Conservation (phyloP, 2,797 vertebrate species). For the Tachyglossus aculeatus region DNA sequence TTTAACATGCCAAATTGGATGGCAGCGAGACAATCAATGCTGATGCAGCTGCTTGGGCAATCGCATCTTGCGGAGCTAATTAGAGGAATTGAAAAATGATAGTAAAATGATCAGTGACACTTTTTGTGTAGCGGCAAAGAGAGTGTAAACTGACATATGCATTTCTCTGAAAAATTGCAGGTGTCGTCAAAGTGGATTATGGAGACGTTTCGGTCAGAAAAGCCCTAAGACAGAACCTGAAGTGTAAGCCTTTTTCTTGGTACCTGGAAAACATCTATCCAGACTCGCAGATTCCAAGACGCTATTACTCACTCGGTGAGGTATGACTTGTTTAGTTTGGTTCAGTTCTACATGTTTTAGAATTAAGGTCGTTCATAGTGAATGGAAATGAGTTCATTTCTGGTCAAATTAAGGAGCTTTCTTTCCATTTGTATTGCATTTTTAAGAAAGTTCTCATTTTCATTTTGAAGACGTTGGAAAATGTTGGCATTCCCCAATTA, state of each 20-base stretch:
- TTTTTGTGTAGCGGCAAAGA: not conserved
- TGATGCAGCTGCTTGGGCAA: not conserved
- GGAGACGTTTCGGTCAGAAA: constrained; percentile 92
- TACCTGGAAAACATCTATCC: constrained; percentile 97
- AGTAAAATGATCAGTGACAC: not conserved
- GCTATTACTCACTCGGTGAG: constrained; percentile 98
- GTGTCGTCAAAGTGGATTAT: constrained; percentile 96
- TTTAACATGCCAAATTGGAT: constrained; percentile 21
- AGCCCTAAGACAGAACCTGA: constrained; percentile 85
- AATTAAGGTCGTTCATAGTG: not conserved
- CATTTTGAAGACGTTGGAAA: not conserved
- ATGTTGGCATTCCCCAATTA: no score
- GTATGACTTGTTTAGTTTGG: constrained; percentile 76
- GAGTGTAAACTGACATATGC: constrained; percentile 34
- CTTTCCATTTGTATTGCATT: not conserved
- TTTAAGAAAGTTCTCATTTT: not conserved
- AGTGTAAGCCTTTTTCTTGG: constrained; percentile 96
- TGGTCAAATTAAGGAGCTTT: not conserved
- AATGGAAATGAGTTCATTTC: no score
- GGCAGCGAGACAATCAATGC: not conserved
- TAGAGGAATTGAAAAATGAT: not conserved
- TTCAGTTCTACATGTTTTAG: constrained; percentile 11
- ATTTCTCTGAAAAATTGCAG: constrained; percentile 70
- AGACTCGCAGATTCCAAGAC: constrained; percentile 96
- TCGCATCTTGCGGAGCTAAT: not conserved